Evolutionary conservation across 1,140 invertebrate genomes (phyloP).

Genomic region (Araneus ventricosus): DNA sequence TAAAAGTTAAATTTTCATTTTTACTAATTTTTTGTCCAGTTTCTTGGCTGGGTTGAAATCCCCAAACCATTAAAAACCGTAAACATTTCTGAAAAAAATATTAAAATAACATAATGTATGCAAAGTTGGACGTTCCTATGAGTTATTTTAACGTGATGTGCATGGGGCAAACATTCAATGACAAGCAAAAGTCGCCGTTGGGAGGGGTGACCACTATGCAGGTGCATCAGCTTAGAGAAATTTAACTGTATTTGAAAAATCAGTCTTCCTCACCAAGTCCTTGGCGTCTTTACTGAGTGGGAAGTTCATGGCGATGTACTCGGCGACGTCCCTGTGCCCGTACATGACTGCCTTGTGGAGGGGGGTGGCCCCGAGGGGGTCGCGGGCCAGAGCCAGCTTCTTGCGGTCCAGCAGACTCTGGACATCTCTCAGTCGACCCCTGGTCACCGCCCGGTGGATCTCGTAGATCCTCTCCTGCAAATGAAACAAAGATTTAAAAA

Average conservation of each 20-base stretch:
- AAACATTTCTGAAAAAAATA: no score
- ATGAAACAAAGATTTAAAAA: not conserved
- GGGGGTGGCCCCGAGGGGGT: slow-evolving; percentile 92
- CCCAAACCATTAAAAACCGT: no score
- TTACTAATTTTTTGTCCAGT: no score
- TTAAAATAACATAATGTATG: no score
- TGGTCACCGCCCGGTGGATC: slow-evolving; percentile 87
- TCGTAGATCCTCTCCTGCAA: slow-evolving; percentile 77
- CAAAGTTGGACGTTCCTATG: no score
- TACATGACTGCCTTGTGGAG: slow-evolving; percentile 95
- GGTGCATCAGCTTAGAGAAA: no score
- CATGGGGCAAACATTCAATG: no score
- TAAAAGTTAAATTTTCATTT: no score
- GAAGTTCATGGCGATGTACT: slow-evolving; percentile 83
- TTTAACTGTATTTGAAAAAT: not conserved
- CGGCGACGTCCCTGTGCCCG: slow-evolving; percentile 89
- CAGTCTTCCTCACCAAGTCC: slow-evolving; percentile 74
- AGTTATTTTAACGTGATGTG: no score
- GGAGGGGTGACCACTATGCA: no score
- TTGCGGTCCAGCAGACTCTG: slow-evolving; percentile 92
- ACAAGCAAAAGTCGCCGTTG: no score
- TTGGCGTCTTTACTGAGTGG: slow-evolving; percentile 75
- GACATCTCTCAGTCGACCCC: slow-evolving; percentile 90
- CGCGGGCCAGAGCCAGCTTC: slow-evolving; percentile 93
- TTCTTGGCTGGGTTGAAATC: no score